Percentiles rank a stretch among this genome's conserved stretches.
These are phyloP conservation scores for Ptychobarbus kaznakovi DNA, from an alignment of 2,797 vertebrate genomes.

Conservation along the genomic window DNA sequence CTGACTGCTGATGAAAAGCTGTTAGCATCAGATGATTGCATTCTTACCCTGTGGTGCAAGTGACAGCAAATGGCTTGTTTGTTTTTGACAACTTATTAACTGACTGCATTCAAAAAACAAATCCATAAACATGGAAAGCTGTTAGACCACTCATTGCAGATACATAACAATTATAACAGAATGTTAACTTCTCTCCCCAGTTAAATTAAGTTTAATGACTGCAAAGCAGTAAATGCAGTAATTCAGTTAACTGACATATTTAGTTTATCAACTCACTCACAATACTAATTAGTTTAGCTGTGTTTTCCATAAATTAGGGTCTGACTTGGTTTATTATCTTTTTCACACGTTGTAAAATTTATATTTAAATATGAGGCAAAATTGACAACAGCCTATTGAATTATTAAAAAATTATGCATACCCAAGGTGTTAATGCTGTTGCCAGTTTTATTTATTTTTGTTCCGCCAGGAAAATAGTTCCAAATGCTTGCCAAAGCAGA, in stretches of 20 bases:
- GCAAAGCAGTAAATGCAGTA: not conserved
- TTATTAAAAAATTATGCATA: not conserved
- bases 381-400: not conserved
- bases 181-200: not conserved
- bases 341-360: not conserved
- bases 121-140: not conserved
- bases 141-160: not conserved
- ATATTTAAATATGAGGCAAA: not conserved
- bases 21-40: slow-evolving; percentile 7
- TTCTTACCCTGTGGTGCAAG: not conserved
- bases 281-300: not conserved
- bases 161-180: not conserved
- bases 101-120: not conserved
- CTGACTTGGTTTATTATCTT: not conserved
- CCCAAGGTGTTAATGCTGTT: not conserved
- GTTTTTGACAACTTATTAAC: not conserved
- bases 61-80: slow-evolving; percentile 2
- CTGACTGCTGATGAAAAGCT: not conserved
- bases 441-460: not conserved
- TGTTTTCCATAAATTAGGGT: not conserved
- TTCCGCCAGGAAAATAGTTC: not conserved
- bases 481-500: not conserved
- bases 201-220: not conserved
- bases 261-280: not conserved
- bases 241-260: not conserved